Base-by-base conservation (phyloP, 2,797 vertebrate genomes). In the Pangasius macronema region DNA sequence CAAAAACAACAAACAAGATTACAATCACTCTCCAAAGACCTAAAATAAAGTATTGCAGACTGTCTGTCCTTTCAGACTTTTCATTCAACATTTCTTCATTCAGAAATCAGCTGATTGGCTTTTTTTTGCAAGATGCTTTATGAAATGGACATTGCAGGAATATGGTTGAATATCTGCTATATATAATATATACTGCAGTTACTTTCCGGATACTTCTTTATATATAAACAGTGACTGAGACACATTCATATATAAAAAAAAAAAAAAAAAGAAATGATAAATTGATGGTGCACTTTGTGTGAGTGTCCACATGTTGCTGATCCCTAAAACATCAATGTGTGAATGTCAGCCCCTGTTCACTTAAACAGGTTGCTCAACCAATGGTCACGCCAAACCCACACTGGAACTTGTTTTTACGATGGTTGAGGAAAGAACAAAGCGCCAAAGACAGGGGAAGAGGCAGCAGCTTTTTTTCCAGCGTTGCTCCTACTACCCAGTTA, bases 311-410 rank as follows among this genome's bases (percentile, higher is more conserved):
- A 46, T 81, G 16, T 55, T 68, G 24, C 53, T 83, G 13, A 67
- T 83, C 63, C 30, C 61, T 24, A 82, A 27, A 7, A 77, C 42
- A 42, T 73, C 55, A 33, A 27, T 87, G 22, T 79, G 79, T 27
- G 70, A 84, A 51, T 24, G 57, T 76, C 61, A 81, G 82, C 55
- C 39, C 20, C 13, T 65, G 42, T 33, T 30, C 30, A 24, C 61
- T 9, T n/a, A 14, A 36, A 24, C 53, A 65, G 11, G 5, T 27
- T 76, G 1, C 27, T 94, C 95, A 98, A 90, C 97, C 97, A 2
- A 98, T 97, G 81, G 97, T 98, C 88, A 98, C 93, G 68, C 97
- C 97, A 0, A 98, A 98, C 13, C 97, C 97, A 1, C 97, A 98
- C 94, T 97, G 97, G 94, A 98, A 97, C 94, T 97, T 97, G 95